Percentiles rank a stretch among this genome's conserved stretches.
Conservation (phyloP, 2,797 vertebrate species). For the Vespertilio murinus region DNA sequence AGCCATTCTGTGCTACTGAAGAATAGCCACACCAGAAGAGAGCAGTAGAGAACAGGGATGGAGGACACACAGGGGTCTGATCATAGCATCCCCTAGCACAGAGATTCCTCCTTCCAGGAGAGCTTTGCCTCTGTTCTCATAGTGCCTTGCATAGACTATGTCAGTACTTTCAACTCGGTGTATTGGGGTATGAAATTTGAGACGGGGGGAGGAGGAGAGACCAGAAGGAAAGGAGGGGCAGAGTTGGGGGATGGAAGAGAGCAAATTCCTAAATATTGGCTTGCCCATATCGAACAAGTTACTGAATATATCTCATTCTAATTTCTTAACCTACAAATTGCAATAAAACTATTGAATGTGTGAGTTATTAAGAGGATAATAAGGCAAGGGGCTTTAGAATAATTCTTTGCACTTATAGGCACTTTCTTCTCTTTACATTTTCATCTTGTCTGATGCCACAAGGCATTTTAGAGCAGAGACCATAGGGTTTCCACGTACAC, state of each 20-base stretch:
- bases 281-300: neutral
- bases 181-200: neutral
- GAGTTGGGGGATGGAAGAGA: too few species aligned
- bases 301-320: neutral
- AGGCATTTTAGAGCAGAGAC: neutral
- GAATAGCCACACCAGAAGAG: neutral
- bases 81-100: fast-evolving
- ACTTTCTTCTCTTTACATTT: neutral
- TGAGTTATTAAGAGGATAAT: neutral
- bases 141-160: neutral
- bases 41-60: neutral
- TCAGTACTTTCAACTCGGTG: neutral
- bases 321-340: neutral
- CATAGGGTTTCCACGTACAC: neutral
- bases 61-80: neutral
- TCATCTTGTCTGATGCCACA: neutral
- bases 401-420: neutral
- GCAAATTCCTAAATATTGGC: neutral
- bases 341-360: neutral
- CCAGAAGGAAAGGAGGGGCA: neutral
- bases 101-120: neutral
- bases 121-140: neutral
- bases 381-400: neutral
- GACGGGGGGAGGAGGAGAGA: neutral
- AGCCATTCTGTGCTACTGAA: neutral